These are phyloP conservation scores for Lepus timidus DNA, from an alignment of 2,113 vertebrate genomes.

Conservation along the genomic window DNA sequence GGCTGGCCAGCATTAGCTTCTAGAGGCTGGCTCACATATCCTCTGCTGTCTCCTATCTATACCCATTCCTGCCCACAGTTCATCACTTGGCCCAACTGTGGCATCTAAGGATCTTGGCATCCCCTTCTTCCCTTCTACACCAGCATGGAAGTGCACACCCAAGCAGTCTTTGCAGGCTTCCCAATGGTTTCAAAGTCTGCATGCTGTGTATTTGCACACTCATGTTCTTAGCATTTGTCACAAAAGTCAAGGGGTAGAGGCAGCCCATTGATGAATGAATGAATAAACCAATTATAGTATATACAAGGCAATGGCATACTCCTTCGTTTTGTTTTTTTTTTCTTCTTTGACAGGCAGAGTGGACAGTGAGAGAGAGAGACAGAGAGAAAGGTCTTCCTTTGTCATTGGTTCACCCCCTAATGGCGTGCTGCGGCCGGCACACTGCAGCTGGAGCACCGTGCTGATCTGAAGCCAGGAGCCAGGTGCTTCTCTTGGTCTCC, in stretches of 20 bases:
- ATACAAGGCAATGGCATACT: too few species aligned
- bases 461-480: too few species aligned
- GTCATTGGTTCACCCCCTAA: too few species aligned
- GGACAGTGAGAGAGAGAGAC: too few species aligned
- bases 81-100: rapidly evolving
- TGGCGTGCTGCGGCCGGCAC: too few species aligned
- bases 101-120: not conserved
- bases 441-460: too few species aligned
- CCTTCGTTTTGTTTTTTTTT: not conserved
- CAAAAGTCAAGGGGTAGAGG: not conserved
- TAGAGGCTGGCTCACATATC: too few species aligned
- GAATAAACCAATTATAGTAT: not conserved
- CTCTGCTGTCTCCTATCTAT: too few species aligned
- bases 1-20: not conserved
- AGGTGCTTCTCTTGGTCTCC: too few species aligned
- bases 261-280: not conserved
- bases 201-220: not conserved
- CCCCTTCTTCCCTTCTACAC: not conserved
- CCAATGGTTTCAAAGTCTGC: not conserved
- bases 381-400: too few species aligned
- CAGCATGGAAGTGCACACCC: rapidly evolving
- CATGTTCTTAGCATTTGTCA: not conserved
- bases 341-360: too few species aligned
- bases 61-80: rapidly evolving
- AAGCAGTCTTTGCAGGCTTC: not conserved